These are phyloP conservation scores for Rhipidura dahli DNA, from an alignment of 2,113 vertebrate genomes.

Conservation along the genomic window DNA sequence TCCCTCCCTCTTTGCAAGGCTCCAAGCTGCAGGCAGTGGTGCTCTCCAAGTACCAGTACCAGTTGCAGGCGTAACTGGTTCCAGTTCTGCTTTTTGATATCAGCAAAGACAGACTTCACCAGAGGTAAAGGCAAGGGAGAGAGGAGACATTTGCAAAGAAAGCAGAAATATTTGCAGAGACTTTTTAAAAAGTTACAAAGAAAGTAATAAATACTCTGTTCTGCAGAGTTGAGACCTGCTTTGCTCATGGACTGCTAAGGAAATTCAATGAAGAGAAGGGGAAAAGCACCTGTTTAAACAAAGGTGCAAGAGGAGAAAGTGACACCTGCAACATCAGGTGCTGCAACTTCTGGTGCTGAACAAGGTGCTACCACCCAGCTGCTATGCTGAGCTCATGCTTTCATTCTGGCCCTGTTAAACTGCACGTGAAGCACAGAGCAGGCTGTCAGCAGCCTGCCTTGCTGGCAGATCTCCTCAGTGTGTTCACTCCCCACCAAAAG, in stretches of 20 bases:
- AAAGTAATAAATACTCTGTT: neutral
- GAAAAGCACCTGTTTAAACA: neutral
- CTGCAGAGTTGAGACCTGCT: neutral
- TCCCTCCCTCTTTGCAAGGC: neutral
- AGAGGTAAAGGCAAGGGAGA: neutral
- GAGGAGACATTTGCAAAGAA: neutral
- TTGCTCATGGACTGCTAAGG: neutral
- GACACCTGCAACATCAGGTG: neutral
- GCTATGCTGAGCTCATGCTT: neutral
- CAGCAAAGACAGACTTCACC: neutral
- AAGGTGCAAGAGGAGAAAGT: neutral
- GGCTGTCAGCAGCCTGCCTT: neutral
- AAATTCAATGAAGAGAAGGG: neutral
- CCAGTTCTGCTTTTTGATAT: neutral
- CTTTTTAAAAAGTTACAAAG: neutral
- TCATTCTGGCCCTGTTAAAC: neutral
- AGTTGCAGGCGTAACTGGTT: neutral
- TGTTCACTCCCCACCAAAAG: fast-evolving
- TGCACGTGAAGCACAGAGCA: neutral
- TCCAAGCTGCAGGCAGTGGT: neutral
- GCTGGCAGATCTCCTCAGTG: neutral
- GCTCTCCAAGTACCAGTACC: neutral
- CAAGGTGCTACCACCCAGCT: neutral
- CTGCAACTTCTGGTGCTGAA: neutral
- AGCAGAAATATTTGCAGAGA: neutral